Base-by-base conservation (phyloP, 2,113 vertebrate genomes). In the Miniopterus natalensis region DNA sequence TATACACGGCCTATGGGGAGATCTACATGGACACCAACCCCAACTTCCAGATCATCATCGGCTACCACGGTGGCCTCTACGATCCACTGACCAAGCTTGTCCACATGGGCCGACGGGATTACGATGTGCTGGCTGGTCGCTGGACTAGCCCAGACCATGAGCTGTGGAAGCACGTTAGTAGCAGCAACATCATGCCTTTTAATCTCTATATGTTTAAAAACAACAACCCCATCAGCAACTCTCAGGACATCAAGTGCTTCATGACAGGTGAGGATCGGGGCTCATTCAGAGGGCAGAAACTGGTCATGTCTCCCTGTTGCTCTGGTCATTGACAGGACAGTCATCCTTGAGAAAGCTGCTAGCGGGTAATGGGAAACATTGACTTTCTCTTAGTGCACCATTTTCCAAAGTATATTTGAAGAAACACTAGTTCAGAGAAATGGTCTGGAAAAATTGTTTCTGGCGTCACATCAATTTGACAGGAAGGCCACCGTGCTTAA, bases 171-270 rank as follows among this genome's bases (percentile, higher is more conserved):
- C 99, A 98, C 3, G 98, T 99, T 61, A 99, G 99, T 97, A 99
- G 98, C 97, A 99, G 98, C 98, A 99, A 98, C 97, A 98, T 99
- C 20, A 98, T 99, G 98, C 99, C 99, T 29, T 99, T 99, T 98
- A 99, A 99, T 97, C 98, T 99, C 92, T 99, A 99, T 95, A 99
- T 99, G 99, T 99, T 99, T 98, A 99, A 99, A 98, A 99, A 99
- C 97, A 99, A 99, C 98, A 99, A 99, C 84, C 99, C 99, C 20
- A 99, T 99, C 95, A 99, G 99, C 98, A 99, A 99, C 97, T 98
- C 98, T n/a, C 99, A 99, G 97, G 99, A 99, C 98, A 99, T 99
- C 97, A 99, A 99, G 96, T 99, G 99, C 98, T 99, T 99, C 98
- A 99, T 99, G 99, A 99, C 99, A 96, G 99, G 99, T 99, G 97